These are phyloP conservation scores for Hozukius guyotensis DNA, from an alignment of 2,797 vertebrate genomes.

Conservation along the genomic window DNA sequence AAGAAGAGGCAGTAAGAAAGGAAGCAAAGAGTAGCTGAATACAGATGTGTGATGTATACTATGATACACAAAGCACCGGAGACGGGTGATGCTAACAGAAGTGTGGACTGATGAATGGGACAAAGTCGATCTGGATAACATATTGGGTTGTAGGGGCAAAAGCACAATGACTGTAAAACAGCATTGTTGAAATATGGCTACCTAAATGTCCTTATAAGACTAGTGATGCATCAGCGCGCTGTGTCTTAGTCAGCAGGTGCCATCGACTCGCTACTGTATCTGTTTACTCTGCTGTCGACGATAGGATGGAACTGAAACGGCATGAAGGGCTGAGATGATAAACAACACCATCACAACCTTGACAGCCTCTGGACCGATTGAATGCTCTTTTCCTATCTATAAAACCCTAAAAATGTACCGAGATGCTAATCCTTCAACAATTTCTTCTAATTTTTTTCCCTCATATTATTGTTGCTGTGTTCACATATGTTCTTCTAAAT, in stretches of 20 bases:
- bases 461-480: neutral
- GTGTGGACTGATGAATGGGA: neutral
- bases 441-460: neutral
- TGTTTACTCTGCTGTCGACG: constrained; percentile 32
- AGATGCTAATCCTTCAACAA: neutral
- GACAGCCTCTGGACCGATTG: neutral
- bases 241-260: constrained; percentile 43
- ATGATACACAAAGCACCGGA: neutral
- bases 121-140: constrained; percentile 4
- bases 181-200: constrained; percentile 12
- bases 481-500: neutral
- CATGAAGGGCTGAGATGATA: constrained; percentile 33
- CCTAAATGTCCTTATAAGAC: constrained; percentile 1
- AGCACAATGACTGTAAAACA: constrained; percentile 6
- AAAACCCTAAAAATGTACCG: neutral
- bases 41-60: neutral
- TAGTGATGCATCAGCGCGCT: constrained; percentile 25
- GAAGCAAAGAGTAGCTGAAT: neutral
- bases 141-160: neutral
- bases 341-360: constrained; percentile 43
- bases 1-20: neutral
- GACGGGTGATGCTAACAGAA: neutral
- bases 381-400: neutral
- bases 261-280: constrained; percentile 16
- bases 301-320: constrained; percentile 15